Evolutionary conservation across 2,797 vertebrate species (phyloP), one percentile per base, ranked within the genome.

Genomic region (Platyrinchus mystaceus): DNA sequence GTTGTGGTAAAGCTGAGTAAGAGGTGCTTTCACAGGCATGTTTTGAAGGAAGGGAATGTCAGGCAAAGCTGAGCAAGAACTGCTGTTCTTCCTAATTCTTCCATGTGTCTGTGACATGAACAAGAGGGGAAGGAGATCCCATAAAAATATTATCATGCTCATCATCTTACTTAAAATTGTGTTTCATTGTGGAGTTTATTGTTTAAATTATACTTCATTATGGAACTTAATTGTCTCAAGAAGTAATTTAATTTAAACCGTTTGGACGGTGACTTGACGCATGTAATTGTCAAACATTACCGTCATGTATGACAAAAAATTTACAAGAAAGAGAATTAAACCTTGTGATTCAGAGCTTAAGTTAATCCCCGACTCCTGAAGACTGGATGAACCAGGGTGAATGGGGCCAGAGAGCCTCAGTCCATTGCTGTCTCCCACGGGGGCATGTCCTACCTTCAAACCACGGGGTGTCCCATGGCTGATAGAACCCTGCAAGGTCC

Each of bases 1-100:
- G 19, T 47, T 78, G 76, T 62, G 84, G 90, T 68, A 55, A 90
- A 89, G 87, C 81, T 93, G 89, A 93, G 86, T 94, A 91, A 95
- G 94, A 94, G 88, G 86, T 95, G 81, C 43, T 89, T 90, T 90
- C 63, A 82, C 52, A 87, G 81, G 23, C 67, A 3, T 21, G 36
- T 75, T 62, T 58, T 1, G 7, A 89, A 90, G 59, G 67, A 86
- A 37, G 37, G 67, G 44, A 27, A 16, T 3, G 18, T 66, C 71
- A 27, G 58, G 64, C 76, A 88, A 80, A 91, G 87, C 73, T 69
- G 90, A 91, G 87, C 81, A 92, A 81, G 80, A 93, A 19, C 44
- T 85, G 69, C 66, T 64, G 15, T 67, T 76, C 63, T 69, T 87
- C 73, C 60, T 77, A 49, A 79, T n/a, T 66, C 27, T 5, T 7